Evolutionary conservation across 1,140 invertebrate genomes (phyloP), one percentile per base, ranked within the genome.

Genomic region (Drosophila suzukii): DNA sequence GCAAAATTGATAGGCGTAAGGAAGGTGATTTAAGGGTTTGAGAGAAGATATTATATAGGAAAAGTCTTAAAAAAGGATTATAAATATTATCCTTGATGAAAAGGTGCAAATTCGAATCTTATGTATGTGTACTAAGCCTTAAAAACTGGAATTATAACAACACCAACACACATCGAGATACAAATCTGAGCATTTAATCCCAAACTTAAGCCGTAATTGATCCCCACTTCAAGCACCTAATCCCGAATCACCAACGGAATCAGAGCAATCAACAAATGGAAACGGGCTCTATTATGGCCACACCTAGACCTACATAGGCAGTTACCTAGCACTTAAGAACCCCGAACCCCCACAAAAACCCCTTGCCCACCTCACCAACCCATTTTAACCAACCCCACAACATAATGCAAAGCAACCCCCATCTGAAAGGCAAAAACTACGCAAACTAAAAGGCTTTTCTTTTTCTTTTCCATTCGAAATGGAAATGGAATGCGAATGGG

Each of bases 281-380:
- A 50, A 30, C 20, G 67, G 20, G 34, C 44, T 39, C 24, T 34
- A 65, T 66, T 66, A 24, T 59, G 50, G 63, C 81, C 81, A 68
- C 81, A 80, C 81, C 76, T 84, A 84, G 76, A 80, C 76, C 63
- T 67, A 70, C 75, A 82, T 81, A 78, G 63, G 56, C 44, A 39
- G 44, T 63, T 56, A 41, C 44, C 65, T 57, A 55, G 65, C 67
- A 71, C 67, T 71, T 57, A 49, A 57, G 65, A 36, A 57, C 50
- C 47, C 24, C n/a, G n/a, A n/a, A n/a, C 55, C 24, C 63, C 34
- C 39, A 32, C n/a, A 17, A 34, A 34, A 20, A 61, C 46, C 2
- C 54, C 32, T 6, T 27, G 3, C 38, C 38, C 15, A 1, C 4
- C 12, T 13, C 27, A 24, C 41, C 41, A 43, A 34, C 32, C 30